Base-by-base conservation (phyloP, 92 coral and sea anemone genomes). In the Hydrozoanthus gracilis region DNA sequence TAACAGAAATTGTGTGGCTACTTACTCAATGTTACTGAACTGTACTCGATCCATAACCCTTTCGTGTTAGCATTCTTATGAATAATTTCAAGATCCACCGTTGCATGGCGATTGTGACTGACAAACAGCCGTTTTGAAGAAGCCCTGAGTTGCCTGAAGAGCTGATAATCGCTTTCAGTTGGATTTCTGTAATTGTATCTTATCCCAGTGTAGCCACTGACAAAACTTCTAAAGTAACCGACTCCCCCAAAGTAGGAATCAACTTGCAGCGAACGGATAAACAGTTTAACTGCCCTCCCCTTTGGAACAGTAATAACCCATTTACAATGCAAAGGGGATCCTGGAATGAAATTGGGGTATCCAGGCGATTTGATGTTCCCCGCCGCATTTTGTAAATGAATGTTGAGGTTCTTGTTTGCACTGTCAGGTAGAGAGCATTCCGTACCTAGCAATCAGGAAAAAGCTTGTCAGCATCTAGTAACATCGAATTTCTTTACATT, bases 41-140 rank as follows among this genome's bases (percentile, higher is more conserved):
- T 78, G 83, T 78, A 78, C 71, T 44, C 71, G 69, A 78, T 78
- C 83, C 83, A 78, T 8, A 78, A 60, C n/a, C 83, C 83, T 49
- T 8, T 78, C 46, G 83, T 78, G 52, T 78, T 12, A 7, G 48
- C 20, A 12, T 78, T 61, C 11, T 44, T 78, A 6, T 44, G 71
- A 6, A 60, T 6, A 14, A 78, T 48, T 6, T 69, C 49, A 6
- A 69, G 47, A 69, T 2, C 8, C 11, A 71, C 51, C 17, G 76
- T 71, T 71, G 76, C 76, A 71, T 71, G 76, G 76, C 51, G 76
- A 71, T 71, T 13, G 51, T 44, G 47, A 71, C 76, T 71, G 45
- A 71, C 76, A 45, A 44, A 9, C 1, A 71, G 45, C 51, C 52
- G 3, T 39, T 71, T 44, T 13, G 35, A 9, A 7, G n/a, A 20